Base-by-base conservation (phyloP, 2,113 vertebrate genomes). In the Polypterus senegalus region DNA sequence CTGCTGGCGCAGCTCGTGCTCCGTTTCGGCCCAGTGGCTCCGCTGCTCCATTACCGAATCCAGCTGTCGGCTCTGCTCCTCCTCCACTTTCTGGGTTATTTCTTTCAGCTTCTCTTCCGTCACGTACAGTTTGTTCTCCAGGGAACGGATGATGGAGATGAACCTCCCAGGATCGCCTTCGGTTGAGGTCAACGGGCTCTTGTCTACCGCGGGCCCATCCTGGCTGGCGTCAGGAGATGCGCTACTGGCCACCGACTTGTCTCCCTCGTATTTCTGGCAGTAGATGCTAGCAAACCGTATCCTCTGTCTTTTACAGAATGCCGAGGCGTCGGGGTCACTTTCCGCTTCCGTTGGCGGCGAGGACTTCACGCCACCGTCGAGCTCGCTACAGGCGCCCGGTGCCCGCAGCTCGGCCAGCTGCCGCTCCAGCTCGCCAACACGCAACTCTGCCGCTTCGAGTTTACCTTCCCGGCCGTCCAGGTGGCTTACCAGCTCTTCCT, bases 251-350 rank as follows among this genome's bases (percentile, higher is more conserved):
- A 82, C 85, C 59, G 77, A 74, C 49, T 79, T 79, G 59, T 90
- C 89, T 0, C 82, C 72, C 44, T 78, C 81, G 47, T 94, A 95
- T 66, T 88, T 94, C 76, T 98, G 93, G 76, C 93, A 92, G 67
- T 97, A 93, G 71, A 97, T 97, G 9, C 74, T 94, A 0, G 93
- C 92, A 75, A 97, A 97, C 4, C 90, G 86, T 61, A 97, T 97
- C 63, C 90, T 88, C 75, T 89, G 92, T 63, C 87, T 88, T 72
- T 95, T 96, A 52, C 82, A 67, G 27, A 86, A 77, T 48, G 82
- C 72, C 45, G 75, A 89, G 6, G 77, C 65, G 44, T 91, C 87
- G 2, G 74, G 64, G 48, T 79, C 83, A 63, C 63, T 69, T 54
- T 79, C 79, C 3, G 67, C 67, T 43, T 67, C 61, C 11, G 55